Conservation (phyloP, 2,888 invertebrate species). For the Cyclophora punctaria region DNA sequence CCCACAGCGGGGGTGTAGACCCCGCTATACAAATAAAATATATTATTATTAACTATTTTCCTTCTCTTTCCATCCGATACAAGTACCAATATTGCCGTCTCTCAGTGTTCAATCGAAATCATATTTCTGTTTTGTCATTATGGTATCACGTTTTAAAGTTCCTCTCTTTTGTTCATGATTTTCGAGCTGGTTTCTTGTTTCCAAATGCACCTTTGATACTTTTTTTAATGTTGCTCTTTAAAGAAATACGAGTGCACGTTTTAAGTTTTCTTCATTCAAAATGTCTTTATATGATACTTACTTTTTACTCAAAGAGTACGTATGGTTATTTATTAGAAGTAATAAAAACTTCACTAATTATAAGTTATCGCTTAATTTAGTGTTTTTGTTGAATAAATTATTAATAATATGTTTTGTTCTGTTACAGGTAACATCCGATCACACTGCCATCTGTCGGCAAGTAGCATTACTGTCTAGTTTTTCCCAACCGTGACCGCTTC, state of each 20-base stretch:
- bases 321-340: no score
- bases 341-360: no score
- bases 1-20: constrained; percentile 75
- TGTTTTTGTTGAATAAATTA: constrained; percentile 10
- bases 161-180: constrained; percentile 69
- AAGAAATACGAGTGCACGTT: constrained; percentile 42
- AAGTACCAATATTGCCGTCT: constrained; percentile 36
- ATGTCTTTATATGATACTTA: no score
- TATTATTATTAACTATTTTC: constrained; percentile 70
- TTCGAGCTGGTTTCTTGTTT: constrained; percentile 68
- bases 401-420: constrained; percentile 19
- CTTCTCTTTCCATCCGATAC: constrained; percentile 50
- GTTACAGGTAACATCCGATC: constrained; percentile 33
- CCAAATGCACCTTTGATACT: constrained; percentile 54
- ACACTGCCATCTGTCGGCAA: constrained; percentile 55
- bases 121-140: constrained; percentile 76
- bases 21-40: constrained; percentile 74
- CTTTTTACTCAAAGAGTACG: no score
- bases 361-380: no score
- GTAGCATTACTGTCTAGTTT: constrained; percentile 36
- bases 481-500: constrained; percentile 40
- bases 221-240: constrained; percentile 45
- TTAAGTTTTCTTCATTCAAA: no score
- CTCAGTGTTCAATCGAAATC: constrained; percentile 70
- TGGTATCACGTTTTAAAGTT: constrained; percentile 69